A percentile compares a stretch with the other conserved stretches of the same genome.
Conservation (phyloP, 53 echinoderm and acorn worm species). For the Antedon mediterranea region DNA sequence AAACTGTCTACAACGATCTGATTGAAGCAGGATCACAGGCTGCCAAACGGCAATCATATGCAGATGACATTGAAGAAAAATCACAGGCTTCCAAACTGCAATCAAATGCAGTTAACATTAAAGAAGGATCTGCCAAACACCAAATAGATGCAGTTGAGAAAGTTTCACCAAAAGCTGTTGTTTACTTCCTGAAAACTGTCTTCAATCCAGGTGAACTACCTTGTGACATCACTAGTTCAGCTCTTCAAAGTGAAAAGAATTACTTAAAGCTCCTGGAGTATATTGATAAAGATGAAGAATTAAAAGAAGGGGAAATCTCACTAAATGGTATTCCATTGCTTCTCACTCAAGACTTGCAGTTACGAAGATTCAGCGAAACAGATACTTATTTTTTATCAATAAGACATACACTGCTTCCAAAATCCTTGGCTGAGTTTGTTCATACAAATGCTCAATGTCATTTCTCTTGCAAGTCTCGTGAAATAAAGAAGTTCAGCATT, state of each 20-base stretch:
- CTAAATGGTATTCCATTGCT: slow-evolving; percentile 17
- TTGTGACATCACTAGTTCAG: background rate
- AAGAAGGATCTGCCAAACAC: background rate
- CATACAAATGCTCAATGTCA: slow-evolving; percentile 2
- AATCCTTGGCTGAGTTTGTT: slow-evolving; percentile 5
- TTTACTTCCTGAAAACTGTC: slow-evolving; percentile 5
- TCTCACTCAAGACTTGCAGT: slow-evolving; percentile 15
- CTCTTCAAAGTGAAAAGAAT: slow-evolving; percentile 6
- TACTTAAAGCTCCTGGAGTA: background rate
- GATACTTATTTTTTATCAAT: slow-evolving; percentile 6
- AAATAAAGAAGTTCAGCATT: background rate
- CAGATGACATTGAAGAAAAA: background rate
- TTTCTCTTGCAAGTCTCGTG: background rate
- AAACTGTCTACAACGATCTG: background rate
- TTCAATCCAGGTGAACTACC: background rate
- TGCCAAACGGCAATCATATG: background rate
- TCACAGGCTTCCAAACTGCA: background rate
- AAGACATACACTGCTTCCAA: slow-evolving; percentile 3
- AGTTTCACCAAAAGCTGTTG: slow-evolving; percentile 17
- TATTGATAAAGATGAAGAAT: background rate
- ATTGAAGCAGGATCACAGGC: background rate
- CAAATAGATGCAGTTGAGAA: background rate
- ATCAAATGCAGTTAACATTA: background rate
- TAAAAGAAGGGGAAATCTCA: background rate
- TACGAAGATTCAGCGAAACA: background rate